Base-by-base conservation (phyloP, 2,888 invertebrate species). In the Mythimna vitellina region DNA sequence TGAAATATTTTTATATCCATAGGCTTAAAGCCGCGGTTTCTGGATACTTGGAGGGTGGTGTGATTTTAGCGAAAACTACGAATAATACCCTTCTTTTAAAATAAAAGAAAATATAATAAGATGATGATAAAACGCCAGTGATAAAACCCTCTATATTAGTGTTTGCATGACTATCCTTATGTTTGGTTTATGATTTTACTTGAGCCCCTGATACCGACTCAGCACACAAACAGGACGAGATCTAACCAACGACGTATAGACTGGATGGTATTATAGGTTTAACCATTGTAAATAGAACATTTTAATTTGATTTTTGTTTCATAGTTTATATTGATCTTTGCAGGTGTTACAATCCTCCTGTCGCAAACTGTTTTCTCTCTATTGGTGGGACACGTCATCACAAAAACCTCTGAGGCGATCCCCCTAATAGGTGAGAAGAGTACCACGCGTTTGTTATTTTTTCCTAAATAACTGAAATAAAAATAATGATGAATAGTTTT, bases 341-440 rank as follows among this genome's bases (percentile, higher is more conserved):
- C 99, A 99, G 99, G 99, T 98, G 99, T 99, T 96, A 99, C 99
- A 97, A 99, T 99, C 97, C 98, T 99, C 96, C 98, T 99, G 97
- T 99, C 99, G 93, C 98, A 99, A 97, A 99, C 99, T 96, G 99
- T 99, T 97, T 99, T 99, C 97, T 98, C 99, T 96, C 98, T 99
- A 97, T 98, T 99, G 98, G 99, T 99, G 97, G 99, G 99, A 95
- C 99, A 99, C 97, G 99, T 99, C 96, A 99, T 99, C 97, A 99
- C 99, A 96, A 99, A 99, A 97, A 99, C 99, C 96, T 99, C 99
- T 96, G 99, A 99, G 97, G 99, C 99, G 94, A 98, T 99, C 96
- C 99, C 99, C 95, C 98, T 99, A 96, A 99, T 99, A 98, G 99
- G 99, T 99, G 96, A 96, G 96, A 93, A 92, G 89, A 86, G 76